Base-by-base conservation (phyloP, 1,140 invertebrate species). In the Drosophila quadrilineata region DNA sequence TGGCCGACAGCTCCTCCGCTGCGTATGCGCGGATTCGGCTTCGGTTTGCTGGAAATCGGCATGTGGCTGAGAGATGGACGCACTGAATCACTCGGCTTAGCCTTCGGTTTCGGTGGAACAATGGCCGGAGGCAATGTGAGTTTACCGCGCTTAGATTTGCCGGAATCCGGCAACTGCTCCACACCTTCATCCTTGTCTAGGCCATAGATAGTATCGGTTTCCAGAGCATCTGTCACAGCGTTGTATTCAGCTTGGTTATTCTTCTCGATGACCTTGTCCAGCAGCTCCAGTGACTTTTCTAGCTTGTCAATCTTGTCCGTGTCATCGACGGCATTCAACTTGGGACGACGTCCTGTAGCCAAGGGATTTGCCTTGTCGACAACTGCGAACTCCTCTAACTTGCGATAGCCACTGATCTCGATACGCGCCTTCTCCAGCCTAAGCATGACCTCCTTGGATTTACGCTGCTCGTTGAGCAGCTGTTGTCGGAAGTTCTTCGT, bases 401-500 rank as follows among this genome's bases (percentile, higher is more conserved):
- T 89, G 10, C 71, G 84, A 28, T 79, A 89, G 9, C 87, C 82
- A 10, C 88, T 87, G 1, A 89, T 49, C 43, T 89, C 88, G 0
- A 87, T 56, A 31, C 93, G 90, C 6, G 93, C 91, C 22, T 94
- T 90, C 21, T 93, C 91, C 28, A 95, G 90, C 48, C 94, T 92
- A 53, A 92, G 92, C 71, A 95, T 92, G 3, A 93, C 92, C 70
- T 94, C 93, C 68, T 93, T 95, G 43, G 93, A 92, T 63, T 94
- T 95, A 22, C 91, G 90, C 24, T 94, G 92, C 89, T 95, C 94
- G 0, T 87, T 69, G 19, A 93, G 92, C 10, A 95, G 82, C 77
- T 95, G 93, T 65, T 94, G 93, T 57, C 93, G 93, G 49, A 92
- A 92, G 67, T 93, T 95, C 89, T 95, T 95, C 8, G 91, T 91